These are phyloP conservation scores for Pachyuromys duprasi DNA, from an alignment of 2,797 vertebrate genomes.

Conservation along the genomic window DNA sequence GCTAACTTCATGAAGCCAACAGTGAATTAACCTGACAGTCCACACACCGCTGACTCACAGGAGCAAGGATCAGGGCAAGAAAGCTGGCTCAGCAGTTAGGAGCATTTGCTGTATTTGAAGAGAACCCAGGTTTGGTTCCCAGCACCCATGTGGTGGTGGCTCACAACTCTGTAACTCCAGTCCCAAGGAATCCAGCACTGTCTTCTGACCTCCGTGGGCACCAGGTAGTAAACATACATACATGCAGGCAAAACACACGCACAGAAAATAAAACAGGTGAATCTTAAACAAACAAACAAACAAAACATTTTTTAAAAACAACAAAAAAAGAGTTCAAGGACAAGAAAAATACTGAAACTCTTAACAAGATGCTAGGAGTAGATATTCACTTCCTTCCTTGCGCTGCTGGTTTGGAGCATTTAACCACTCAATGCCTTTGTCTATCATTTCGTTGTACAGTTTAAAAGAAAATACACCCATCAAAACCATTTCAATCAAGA, in stretches of 20 bases:
- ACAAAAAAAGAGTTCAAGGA: not conserved
- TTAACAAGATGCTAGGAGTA: not conserved
- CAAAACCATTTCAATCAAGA: conserved; percentile 49
- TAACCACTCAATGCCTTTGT: conserved; percentile 4
- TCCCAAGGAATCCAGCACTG: not conserved
- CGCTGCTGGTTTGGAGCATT: not conserved
- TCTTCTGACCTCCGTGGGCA: not conserved
- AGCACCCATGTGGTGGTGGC: not conserved
- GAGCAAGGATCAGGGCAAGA: not conserved
- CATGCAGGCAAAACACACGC: not conserved
- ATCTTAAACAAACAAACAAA: not conserved
- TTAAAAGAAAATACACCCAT: conserved; percentile 57
- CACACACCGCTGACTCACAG: not conserved
- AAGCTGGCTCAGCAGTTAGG: not conserved
- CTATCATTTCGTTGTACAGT: conserved; percentile 23
- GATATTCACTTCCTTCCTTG: not conserved
- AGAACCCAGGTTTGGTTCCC: not conserved
- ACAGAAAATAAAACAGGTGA: not conserved
- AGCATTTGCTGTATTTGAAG: not conserved
- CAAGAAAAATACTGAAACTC: conserved; percentile 35
- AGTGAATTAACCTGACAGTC: not conserved
- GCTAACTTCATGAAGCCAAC: not conserved
- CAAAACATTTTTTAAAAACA: not conserved
- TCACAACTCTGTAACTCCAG: not conserved
- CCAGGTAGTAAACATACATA: too few species aligned